Evolutionary conservation across 2,797 vertebrate genomes (phyloP).

Genomic region (Balearica regulorum): DNA sequence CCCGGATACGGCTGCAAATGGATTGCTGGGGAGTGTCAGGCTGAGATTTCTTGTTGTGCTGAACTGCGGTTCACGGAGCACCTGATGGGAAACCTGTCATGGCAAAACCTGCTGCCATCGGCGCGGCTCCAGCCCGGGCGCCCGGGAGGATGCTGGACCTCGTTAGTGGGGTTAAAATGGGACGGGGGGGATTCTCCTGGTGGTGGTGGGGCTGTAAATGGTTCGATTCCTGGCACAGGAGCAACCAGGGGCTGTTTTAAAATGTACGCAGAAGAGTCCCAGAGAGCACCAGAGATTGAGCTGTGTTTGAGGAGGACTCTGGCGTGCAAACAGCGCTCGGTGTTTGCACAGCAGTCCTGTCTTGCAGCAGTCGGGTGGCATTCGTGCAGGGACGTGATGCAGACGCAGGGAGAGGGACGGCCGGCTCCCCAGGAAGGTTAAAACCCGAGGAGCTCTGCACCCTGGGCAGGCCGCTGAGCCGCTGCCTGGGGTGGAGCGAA

Average conservation of each 20-base stretch:
- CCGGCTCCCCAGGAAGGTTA: rapidly evolving
- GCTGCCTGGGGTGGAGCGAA: no score
- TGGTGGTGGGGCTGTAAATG: neutral
- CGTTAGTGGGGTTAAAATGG: rapidly evolving
- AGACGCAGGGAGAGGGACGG: rapidly evolving
- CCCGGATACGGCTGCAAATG: neutral
- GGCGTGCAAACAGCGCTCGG: neutral
- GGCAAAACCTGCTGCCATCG: neutral
- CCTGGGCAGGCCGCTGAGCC: neutral
- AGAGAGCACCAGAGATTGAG: neutral
- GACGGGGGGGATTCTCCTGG: neutral
- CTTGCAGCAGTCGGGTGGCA: rapidly evolving
- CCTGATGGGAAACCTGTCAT: neutral
- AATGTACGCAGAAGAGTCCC: neutral
- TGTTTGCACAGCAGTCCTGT: neutral
- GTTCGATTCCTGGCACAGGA: neutral
- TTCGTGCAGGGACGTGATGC: rapidly evolving
- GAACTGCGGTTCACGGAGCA: rapidly evolving
- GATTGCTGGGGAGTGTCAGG: neutral
- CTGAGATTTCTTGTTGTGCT: no score
- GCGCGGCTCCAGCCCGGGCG: rapidly evolving
- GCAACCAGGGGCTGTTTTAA: neutral
- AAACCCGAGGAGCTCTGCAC: rapidly evolving
- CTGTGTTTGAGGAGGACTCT: neutral
- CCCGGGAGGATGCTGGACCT: neutral